phyloP scores from a whole-genome alignment of 2,888 invertebrate genomes.

The Ophonus ardosiacus region DNA sequence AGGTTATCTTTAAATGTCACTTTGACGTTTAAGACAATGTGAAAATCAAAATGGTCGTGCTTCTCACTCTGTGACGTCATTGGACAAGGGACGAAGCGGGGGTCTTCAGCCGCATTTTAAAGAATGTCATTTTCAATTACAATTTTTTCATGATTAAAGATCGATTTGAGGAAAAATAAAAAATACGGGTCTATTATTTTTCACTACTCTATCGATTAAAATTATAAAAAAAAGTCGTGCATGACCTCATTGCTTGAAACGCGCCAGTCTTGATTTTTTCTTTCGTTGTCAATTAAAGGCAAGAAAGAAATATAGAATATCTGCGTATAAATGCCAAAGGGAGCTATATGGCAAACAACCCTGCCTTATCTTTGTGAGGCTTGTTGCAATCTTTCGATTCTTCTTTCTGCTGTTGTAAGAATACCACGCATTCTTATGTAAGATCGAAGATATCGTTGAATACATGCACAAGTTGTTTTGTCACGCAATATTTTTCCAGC shows the following conservation, averaged over 20 bases:
- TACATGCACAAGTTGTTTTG: constrained; percentile 50
- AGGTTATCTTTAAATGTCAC: too few species aligned
- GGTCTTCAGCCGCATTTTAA: too few species aligned
- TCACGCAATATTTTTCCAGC: constrained; percentile 39
- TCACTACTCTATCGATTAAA: too few species aligned
- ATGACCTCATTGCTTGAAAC: neutral
- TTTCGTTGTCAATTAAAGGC: neutral
- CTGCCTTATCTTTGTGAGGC: neutral
- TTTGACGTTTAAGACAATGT: too few species aligned
- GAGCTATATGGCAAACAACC: neutral
- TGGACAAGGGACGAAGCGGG: too few species aligned
- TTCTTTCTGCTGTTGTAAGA: constrained; percentile 20
- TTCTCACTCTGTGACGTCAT: too few species aligned
- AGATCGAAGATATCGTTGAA: constrained; percentile 49
- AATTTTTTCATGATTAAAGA: too few species aligned
- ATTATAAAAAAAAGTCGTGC: too few species aligned
- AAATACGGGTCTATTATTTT: too few species aligned
- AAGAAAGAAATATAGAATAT: neutral
- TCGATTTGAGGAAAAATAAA: too few species aligned
- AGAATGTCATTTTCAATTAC: too few species aligned
- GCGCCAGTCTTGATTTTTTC: neutral
- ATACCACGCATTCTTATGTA: constrained; percentile 54
- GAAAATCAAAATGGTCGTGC: too few species aligned
- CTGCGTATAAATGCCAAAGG: neutral
- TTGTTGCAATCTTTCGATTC: constrained; percentile 43